Conservation (phyloP, 2,888 invertebrate species). For the Volucella bombylans region DNA sequence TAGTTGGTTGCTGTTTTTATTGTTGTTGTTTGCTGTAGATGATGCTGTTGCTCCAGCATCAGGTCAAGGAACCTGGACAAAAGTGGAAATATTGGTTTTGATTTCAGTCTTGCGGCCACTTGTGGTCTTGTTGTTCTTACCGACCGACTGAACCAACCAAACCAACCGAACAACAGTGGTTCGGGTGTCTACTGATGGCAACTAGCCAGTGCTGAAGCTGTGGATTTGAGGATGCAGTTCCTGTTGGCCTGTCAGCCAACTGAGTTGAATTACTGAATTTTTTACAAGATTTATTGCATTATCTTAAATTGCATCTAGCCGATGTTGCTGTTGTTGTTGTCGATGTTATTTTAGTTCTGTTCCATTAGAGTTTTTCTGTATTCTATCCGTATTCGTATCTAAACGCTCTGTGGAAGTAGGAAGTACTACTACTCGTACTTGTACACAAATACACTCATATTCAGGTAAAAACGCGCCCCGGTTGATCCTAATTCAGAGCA, state of each 20-base stretch:
- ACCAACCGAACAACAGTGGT: too few species aligned
- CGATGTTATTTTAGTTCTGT: constrained; percentile 26
- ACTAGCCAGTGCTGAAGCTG: constrained; percentile 2
- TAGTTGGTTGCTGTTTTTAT: too few species aligned
- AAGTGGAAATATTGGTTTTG: constrained; percentile 74
- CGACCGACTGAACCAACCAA: background rate
- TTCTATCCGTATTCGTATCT: constrained; percentile 37
- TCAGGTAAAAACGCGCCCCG: constrained; percentile 2
- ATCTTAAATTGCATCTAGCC: constrained; percentile 73
- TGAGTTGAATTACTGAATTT: constrained; percentile 71
- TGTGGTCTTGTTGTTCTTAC: constrained; percentile 36
- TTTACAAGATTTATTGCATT: constrained; percentile 72
- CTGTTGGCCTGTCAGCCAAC: constrained; percentile 64
- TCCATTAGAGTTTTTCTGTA: constrained; percentile 39
- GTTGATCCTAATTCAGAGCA: constrained; percentile 65
- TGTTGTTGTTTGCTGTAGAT: too few species aligned
- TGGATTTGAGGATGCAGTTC: constrained; percentile 51
- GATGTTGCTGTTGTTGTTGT: constrained; percentile 36
- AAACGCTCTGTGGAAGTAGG: constrained; percentile 32
- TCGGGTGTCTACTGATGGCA: constrained; percentile 1
- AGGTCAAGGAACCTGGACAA: constrained; percentile 70
- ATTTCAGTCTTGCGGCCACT: constrained; percentile 60
- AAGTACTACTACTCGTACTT: constrained; percentile 18
- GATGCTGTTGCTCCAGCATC: constrained; percentile 19
- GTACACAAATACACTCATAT: background rate